Evolutionary conservation across 1,140 invertebrate species (phyloP), one percentile per base, ranked within the genome.

Genomic region (Trachelipus rathkii): DNA sequence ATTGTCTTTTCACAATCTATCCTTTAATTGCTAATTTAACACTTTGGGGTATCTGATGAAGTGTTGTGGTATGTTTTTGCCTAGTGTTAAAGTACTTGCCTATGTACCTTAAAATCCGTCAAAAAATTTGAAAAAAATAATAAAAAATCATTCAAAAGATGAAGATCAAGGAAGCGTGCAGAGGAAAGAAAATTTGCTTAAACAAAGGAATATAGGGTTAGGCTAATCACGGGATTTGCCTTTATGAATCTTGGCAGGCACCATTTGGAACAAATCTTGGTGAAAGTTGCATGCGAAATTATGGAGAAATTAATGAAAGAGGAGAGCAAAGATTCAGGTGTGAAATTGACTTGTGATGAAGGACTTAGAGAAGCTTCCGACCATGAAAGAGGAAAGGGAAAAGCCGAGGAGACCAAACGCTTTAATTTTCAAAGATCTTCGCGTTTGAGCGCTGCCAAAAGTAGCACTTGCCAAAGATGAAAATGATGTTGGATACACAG

Each of bases 261-360:
- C 50, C 50, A 60, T 60, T 60, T 60, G 50, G 50, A 60, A 19
- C 50, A 60, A 60, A 60, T 60, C 50, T 60, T 60, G 50, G 50
- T 60, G 50, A 60, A 60, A 60, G 50, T 60, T 60, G 50, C 50
- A 60, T 60, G 50, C 50, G 50, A 60, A 60, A 60, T 60, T 60
- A 60, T 60, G 50, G 50, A 60, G 50, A 60, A 60, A 60, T 60
- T 60, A 60, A 60, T 60, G 50, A 60, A 60, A 60, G 50, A 60
- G 50, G 50, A 60, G 50, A 60, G 50, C 50, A 19, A 60, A 60
- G 50, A 60, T 60, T 60, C 50, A 60, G 50, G 50, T 60, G 50
- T 60, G 50, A 60, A 60, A 60, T 60, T 60, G 50, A 60, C 50
- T 60, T 60, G 50, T 60, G 50, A 60, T 60, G 50, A 60, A 60